Evolutionary conservation across 2,113 vertebrate genomes (phyloP).

Genomic region (Oncorhynchus tshawytscha): DNA sequence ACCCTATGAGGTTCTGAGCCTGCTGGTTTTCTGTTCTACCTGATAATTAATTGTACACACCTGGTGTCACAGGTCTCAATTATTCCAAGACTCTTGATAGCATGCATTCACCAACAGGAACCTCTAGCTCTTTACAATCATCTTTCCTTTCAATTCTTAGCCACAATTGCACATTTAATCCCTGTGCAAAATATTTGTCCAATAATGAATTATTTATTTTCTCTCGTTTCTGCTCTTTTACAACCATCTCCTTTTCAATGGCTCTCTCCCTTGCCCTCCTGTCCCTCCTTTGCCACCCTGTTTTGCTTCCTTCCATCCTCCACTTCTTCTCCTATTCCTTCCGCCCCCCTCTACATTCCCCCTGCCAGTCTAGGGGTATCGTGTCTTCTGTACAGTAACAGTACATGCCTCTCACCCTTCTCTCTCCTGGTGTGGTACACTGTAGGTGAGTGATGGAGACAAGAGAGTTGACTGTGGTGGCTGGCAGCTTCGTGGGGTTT

Average conservation of each 20-base stretch:
- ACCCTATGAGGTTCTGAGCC: too few relatives aligned
- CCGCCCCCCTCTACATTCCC: not conserved
- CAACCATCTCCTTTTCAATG: not conserved
- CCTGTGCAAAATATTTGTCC: conserved; percentile 46
- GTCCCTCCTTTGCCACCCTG: conserved; percentile 5
- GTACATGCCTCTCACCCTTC: conserved; percentile 10
- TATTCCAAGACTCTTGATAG: not conserved
- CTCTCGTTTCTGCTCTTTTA: conserved; percentile 7
- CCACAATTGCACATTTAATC: conserved; percentile 51
- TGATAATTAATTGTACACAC: too few relatives aligned
- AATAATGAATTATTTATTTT: conserved; percentile 31
- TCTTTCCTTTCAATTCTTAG: conserved; percentile 43
- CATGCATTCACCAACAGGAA: not conserved
- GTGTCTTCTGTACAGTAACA: not conserved
- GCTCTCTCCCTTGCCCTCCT: not conserved
- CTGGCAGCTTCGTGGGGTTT: conserved; percentile 76
- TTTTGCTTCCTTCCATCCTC: conserved; percentile 27
- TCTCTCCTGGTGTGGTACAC: not conserved
- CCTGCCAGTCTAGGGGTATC: not conserved
- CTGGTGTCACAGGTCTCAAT: too few relatives aligned
- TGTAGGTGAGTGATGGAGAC: conserved; percentile 77
- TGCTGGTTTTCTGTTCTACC: too few relatives aligned
- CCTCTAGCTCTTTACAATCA: conserved; percentile 51
- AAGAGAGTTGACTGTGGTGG: conserved; percentile 77
- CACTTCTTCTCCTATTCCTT: not conserved